These are phyloP conservation scores for Cremastinae sp. DNA, from an alignment of 2,888 invertebrate genomes.

Conservation along the genomic window DNA sequence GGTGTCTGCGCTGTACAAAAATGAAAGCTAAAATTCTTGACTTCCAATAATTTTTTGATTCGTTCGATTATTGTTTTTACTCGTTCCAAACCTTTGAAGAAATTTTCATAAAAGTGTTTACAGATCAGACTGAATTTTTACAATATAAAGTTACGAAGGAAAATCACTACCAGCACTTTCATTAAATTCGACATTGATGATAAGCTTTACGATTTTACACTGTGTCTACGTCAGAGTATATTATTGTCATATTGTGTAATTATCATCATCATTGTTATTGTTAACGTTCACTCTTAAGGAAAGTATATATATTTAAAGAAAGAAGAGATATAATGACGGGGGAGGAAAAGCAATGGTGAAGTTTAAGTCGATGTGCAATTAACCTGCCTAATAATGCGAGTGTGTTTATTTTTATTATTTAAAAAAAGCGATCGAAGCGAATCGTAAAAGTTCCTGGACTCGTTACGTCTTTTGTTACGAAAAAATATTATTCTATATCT, in stretches of 20 bases:
- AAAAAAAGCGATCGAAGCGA: slow-evolving; percentile 13
- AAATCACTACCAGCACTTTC: slow-evolving; percentile 19
- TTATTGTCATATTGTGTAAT: slow-evolving; percentile 28
- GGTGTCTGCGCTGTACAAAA: too few relatives aligned
- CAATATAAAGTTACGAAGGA: slow-evolving; percentile 17
- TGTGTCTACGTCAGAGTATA: slow-evolving; percentile 22
- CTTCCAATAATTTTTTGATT: not conserved
- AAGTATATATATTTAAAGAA: not conserved
- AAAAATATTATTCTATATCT: too few relatives aligned
- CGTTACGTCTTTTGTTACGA: not conserved
- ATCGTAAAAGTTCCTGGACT: slow-evolving; percentile 47
- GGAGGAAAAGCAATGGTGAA: slow-evolving; percentile 16
- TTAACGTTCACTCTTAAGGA: slow-evolving; percentile 38
- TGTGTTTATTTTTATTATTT: not conserved
- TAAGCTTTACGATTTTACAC: slow-evolving; percentile 49
- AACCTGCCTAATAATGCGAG: slow-evolving; percentile 38
- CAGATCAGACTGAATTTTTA: slow-evolving; percentile 46
- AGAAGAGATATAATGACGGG: slow-evolving; percentile 9
- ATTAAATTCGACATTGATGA: slow-evolving; percentile 12
- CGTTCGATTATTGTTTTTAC: too few relatives aligned
- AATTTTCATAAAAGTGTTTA: slow-evolving; percentile 8
- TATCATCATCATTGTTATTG: not conserved
- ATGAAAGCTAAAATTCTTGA: not conserved
- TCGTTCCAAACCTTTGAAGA: not conserved
- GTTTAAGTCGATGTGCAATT: slow-evolving; percentile 45